Base-by-base conservation (phyloP, 1,140 invertebrate genomes). In the Melipona quadrifasciata region DNA sequence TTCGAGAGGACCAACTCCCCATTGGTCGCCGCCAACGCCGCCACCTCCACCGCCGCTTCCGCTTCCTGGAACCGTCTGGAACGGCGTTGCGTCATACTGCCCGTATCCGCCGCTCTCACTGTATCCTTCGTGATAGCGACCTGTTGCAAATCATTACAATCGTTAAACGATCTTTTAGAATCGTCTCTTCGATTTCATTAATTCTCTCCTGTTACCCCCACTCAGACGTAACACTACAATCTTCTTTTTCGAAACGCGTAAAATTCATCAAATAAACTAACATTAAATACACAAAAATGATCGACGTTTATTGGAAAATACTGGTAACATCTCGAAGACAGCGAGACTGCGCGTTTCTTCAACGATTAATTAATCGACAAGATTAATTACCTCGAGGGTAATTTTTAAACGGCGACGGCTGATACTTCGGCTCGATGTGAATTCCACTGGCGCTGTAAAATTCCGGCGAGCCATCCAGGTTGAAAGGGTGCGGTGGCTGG, bases 1-100 rank as follows among this genome's bases (percentile, higher is more conserved):
- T 89, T 95, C 93, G 51, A 94, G 91, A 11, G 92, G 91, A 51
- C 93, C 94, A 21, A 94, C 94, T 16, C 91, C 87, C 93, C 94
- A 95, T 67, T 94, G 93, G 51, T 95, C 95, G 47, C 93, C 92
- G 2, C 84, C 85, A 24, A 91, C 95, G 94, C 95, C 91, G 94
- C 94, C 89, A 94, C 95, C 80, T 24, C 95, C 95, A 87, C 95
- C 95, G 27, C 95, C 96, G 75, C 92, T 93, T 85, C 94, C 93
- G 87, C 94, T 95, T 70, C 96, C 97, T 24, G 98, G 97, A 90
- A 98, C 98, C 80, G 97, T 97, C 94, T 98, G 97, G 93, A 98
- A 98, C 78, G 97, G 96, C 84, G 96, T 95, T 72, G 96, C 95
- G 88, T 98, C 97, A 90, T 97, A 97, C 17, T 96, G 95, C 61